phyloP scores from a whole-genome alignment of 2,113 vertebrate genomes.

The Egretta garzetta region DNA sequence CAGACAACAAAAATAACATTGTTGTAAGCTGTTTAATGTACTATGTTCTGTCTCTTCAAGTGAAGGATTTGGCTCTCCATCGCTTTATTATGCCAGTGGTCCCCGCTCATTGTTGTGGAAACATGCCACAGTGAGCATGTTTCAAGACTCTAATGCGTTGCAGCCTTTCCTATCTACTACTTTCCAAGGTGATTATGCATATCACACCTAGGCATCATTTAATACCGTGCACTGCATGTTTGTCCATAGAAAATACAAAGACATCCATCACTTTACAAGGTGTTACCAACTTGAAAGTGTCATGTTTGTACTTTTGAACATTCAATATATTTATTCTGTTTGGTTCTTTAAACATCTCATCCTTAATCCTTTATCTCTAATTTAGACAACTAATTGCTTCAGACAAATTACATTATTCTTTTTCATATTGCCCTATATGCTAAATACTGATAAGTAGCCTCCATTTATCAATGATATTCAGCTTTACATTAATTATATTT shows the following conservation, averaged over 20 bases:
- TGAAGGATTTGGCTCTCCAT: background rate
- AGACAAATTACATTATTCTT: constrained; percentile 47
- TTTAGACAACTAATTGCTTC: constrained; percentile 64
- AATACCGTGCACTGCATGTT: background rate
- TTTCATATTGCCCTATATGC: constrained; percentile 61
- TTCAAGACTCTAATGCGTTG: background rate
- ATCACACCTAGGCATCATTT: background rate
- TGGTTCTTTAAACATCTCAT: constrained; percentile 30
- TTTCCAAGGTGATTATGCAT: background rate
- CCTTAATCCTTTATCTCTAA: constrained; percentile 61
- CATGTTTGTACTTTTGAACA: constrained; percentile 18
- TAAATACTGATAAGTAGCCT: constrained; percentile 58
- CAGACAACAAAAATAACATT: background rate
- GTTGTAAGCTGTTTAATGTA: background rate
- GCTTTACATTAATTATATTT: constrained; percentile 58
- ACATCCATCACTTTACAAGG: background rate
- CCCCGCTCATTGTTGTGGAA: background rate
- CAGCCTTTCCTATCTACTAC: background rate
- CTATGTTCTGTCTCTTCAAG: background rate
- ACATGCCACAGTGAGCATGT: background rate
- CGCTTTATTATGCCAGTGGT: background rate
- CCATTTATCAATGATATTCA: constrained; percentile 68
- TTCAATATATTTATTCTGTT: constrained; percentile 30
- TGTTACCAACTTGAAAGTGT: background rate
- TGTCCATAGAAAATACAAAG: background rate